Evolutionary conservation across 53 echinoderm and acorn worm species (phyloP).

Genomic region (Hippasteria phrygiana): DNA sequence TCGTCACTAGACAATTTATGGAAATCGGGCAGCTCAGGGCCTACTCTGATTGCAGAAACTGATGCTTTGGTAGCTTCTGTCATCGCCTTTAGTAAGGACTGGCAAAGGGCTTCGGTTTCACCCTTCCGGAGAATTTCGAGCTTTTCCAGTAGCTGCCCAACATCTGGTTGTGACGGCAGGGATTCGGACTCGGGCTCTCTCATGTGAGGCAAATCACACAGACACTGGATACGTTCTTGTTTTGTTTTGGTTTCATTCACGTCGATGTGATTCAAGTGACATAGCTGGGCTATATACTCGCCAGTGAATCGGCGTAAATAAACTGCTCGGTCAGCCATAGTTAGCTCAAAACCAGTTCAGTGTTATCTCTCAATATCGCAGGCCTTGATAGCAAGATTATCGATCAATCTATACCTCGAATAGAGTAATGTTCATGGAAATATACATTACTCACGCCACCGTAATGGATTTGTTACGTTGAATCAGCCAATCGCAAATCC

Average conservation of each 20-base stretch:
- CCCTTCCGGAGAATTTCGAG: neutral
- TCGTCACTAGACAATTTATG: slow-evolving; percentile 5
- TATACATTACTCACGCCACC: neutral
- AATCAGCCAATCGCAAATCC: neutral
- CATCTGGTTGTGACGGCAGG: neutral
- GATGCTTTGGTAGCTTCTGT: neutral
- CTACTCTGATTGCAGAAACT: slow-evolving; percentile 10
- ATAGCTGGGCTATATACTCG: slow-evolving; percentile 18
- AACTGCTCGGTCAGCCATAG: neutral
- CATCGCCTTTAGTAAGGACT: slow-evolving; percentile 22
- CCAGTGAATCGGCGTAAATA: slow-evolving; percentile 20
- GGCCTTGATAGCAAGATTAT: neutral
- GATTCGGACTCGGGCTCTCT: neutral
- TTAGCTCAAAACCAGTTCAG: neutral
- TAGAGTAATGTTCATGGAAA: neutral
- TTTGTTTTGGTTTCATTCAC: slow-evolving; percentile 8
- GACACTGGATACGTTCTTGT: neutral
- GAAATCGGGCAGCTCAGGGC: slow-evolving; percentile 27
- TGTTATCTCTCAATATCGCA: neutral
- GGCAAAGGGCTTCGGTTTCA: slow-evolving; percentile 13
- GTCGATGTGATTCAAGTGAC: slow-evolving; percentile 7
- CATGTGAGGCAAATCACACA: slow-evolving; percentile 4
- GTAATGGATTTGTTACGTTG: too few relatives aligned
- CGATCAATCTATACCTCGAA: neutral
- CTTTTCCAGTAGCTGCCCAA: slow-evolving; percentile 21